Evolutionary conservation across 2,113 vertebrate species (phyloP), one percentile per base, ranked within the genome.

Genomic region (Epinephelus cyanopodus): DNA sequence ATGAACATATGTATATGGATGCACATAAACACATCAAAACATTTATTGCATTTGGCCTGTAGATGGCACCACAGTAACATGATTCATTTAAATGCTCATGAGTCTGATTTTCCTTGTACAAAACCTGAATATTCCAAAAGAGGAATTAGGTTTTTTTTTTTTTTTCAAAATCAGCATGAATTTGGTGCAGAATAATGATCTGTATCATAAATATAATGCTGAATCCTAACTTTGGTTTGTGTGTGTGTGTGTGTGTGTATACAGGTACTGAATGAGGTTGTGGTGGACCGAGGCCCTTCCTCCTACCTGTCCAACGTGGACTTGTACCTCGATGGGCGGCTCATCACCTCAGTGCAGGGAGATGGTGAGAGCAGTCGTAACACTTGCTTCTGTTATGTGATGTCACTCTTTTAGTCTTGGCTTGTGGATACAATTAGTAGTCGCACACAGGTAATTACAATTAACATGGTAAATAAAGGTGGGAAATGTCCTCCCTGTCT

Each of bases 221-320:
- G n/a, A n/a, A 37, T 12, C 18, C 45, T n/a, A 21, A 54, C 15
- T 48, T 3, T 71, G 17, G 33, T 37, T 6, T 62, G 19, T 58
- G 11, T 27, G 57, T 61, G 23, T 72, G 25, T 61, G 15, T 74
- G 17, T 75, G 13, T 50, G 27, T 79, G 17, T 74, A 3, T 57
- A 2, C 82, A 96, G 96, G 96, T 96, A 67, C 74, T 96, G 64
- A 96, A 96, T 75, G 96, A 96, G 85, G 96, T 96, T 78, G 96
- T 96, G 60, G 95, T 96, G 69, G 96, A 96, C 88, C 87, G 96
- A 83, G 96, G 96, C 3, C 95, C 96, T 0, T 96, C 96, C 23
- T 95, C 96, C 61, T 96, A 96, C 90, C 92, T 96, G 78, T 96
- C 96, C 45, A 96, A 96, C 0, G 96, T 96, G 23, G 96, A 96